A percentile compares a stretch with the other conserved stretches of the same genome.
Evolutionary conservation across 2,888 invertebrate species (phyloP).

Genomic region (Drosophila nigricruria): DNA sequence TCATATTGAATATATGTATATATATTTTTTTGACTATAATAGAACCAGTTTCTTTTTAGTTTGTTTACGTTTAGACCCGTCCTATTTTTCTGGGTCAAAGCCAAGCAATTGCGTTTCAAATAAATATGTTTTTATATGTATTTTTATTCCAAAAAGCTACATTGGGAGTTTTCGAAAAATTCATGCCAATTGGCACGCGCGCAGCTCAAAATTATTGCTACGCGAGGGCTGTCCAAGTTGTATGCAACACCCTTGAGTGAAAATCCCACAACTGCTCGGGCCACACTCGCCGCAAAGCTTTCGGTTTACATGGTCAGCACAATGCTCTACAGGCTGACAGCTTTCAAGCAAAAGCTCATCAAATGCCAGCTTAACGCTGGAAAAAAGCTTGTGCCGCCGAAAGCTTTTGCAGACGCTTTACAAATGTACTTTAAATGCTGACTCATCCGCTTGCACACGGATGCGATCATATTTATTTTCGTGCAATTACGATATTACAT

Average conservation of each 20-base stretch:
- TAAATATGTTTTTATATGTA: slow-evolving; percentile 39
- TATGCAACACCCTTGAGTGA: not conserved
- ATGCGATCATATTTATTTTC: slow-evolving; percentile 53
- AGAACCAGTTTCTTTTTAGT: slow-evolving; percentile 6
- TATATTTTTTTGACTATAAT: no score
- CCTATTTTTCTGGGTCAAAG: slow-evolving; percentile 45
- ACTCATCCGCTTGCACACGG: slow-evolving; percentile 27
- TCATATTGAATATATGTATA: no score
- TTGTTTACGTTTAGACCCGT: not conserved
- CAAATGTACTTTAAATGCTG: slow-evolving; percentile 26
- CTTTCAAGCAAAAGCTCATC: slow-evolving; percentile 30
- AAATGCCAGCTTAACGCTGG: slow-evolving; percentile 25
- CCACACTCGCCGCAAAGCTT: slow-evolving; percentile 32
- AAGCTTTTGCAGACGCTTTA: slow-evolving; percentile 34
- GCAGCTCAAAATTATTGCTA: slow-evolving; percentile 6
- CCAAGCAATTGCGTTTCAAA: slow-evolving; percentile 52
- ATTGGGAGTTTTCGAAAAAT: slow-evolving; percentile 27
- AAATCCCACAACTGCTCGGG: not conserved
- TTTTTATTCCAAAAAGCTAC: slow-evolving; percentile 46
- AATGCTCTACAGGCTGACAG: slow-evolving; percentile 21
- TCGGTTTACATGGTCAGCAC: slow-evolving; percentile 12
- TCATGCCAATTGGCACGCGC: slow-evolving; percentile 40
- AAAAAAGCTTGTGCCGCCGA: slow-evolving; percentile 7
- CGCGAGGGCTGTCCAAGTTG: slow-evolving; percentile 9
- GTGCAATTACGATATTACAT: slow-evolving; percentile 17